Base-by-base conservation (phyloP, 2,113 vertebrate genomes). In the Ivindomyrus marchei region DNA sequence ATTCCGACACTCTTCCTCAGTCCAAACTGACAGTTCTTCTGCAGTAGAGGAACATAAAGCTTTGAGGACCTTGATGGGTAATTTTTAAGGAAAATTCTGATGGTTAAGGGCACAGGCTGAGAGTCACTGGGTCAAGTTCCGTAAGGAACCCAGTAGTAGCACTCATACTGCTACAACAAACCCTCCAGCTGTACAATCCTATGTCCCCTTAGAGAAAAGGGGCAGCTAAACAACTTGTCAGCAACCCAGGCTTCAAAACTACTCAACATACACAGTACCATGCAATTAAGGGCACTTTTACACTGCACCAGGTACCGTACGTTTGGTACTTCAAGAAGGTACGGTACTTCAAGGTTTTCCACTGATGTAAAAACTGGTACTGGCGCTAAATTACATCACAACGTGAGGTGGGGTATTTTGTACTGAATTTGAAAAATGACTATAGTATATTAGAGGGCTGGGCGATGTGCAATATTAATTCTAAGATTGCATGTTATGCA, bases 1-100 rank as follows among this genome's bases (percentile, higher is more conserved):
- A 94, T 98, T 97, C 94, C 97, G 96, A 94, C 98, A 98, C 91
- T 99, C 98, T 93, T 99, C 98, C 91, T 99, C 97, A 56, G 97
- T 99, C 98, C 98, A 99, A 84, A 98, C 96, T 88, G 97, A 98
- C 10, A 99, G 95, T 91, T 99, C 98, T 94, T 99, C 98, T 99
- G 93, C 93, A 88, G 89, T 87, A 92, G 90, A 45, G 31, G 49
- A 89, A 84, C 31, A 89, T 24, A 52, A 52, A 52, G 5, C 47
- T 89, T 42, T 83, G 19, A 89, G 5, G 46, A 42, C 47, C 45
- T 85, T 1, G 17, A 85, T 15, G 17, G 31, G 13, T 39, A 6
- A 39, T 39, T 39, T 36, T 77, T 17, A 77, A 77, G 13, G 15
- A 80, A 36, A 80, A 42, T 42, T 36, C 13, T 17, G 13, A 80